Conservation (phyloP, 2,797 vertebrate genomes). For the Anguilla pacifica region DNA sequence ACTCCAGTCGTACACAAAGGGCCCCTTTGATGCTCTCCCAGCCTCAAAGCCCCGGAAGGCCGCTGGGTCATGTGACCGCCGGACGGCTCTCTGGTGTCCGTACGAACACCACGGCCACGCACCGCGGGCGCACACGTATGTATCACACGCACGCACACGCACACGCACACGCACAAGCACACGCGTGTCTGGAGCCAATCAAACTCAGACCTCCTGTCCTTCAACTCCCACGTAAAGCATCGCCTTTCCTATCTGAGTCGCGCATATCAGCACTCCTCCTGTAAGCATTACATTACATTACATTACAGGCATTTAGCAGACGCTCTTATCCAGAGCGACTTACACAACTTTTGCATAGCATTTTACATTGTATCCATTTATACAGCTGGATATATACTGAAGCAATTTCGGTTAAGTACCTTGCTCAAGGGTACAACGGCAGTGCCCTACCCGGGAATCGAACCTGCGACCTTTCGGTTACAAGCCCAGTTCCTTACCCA, state of each 20-base stretch:
- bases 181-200: not conserved
- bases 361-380: too few species aligned
- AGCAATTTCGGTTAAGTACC: too few species aligned
- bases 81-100: not conserved
- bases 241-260: not conserved
- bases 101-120: constrained; percentile 3
- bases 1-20: constrained; percentile 61
- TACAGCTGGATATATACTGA: too few species aligned
- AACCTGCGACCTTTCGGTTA: too few species aligned
- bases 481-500: too few species aligned
- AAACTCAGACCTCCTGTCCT: constrained; percentile 12
- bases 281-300: too few species aligned
- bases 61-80: constrained; percentile 56
- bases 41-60: constrained; percentile 48
- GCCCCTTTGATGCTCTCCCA: constrained; percentile 59
- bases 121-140: constrained; percentile 25
- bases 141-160: not conserved
- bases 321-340: too few species aligned
- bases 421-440: too few species aligned
- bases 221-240: not conserved
- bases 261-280: not conserved
- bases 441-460: too few species aligned
- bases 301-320: too few species aligned
- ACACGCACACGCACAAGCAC: not conserved
- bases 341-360: too few species aligned